Evolutionary conservation across 2,797 vertebrate genomes (phyloP), one percentile per base, ranked within the genome.

Genomic region (Platalea minor): DNA sequence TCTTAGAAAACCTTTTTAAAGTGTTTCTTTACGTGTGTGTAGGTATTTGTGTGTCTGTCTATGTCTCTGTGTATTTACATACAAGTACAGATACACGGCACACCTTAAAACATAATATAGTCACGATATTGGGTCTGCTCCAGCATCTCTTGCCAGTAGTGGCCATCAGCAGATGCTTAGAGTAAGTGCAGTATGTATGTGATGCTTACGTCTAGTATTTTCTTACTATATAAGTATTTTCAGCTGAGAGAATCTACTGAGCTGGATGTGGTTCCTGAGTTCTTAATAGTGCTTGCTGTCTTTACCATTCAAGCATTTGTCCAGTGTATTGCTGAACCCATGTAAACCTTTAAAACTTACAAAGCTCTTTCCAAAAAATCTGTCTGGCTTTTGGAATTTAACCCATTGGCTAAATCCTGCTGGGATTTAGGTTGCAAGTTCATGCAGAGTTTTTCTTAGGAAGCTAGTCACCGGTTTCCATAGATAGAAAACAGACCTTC

Each of bases 11-110:
- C 0, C 3, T 50, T 37, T 75, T 51, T 3, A 19, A 77, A 79
- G 17, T 2, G 2, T 45, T 85, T 61, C 14, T 72, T 63, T 69
- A 21, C 0, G 1, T 37, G 9, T 78, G 20, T n/a, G 51, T 17
- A 17, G 5, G 1, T 76, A 5, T 28, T 5, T 48, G 3, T n/a
- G 3, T 60, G 9, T 67, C 16, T 43, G 11, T 39, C 33, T 46
- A 5, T 45, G 9, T 50, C 17, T 85, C 4, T 50, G 16, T n/a
- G 6, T 53, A 1, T 11, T n/a, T 46, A 21, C 5, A 15, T 17
- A 33, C 11, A 4, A 3, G 13, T 19, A 28, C 3, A 17, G 28
- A 75, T 24, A 33, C 4, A 64, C 0, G 3, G 3, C 6, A 18
- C 6, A 45, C 7, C 6, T 81, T 65, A 37, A 91, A 81, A 64